phyloP scores from a whole-genome alignment of 2,797 vertebrate genomes.

The Echeneis naucrates region DNA sequence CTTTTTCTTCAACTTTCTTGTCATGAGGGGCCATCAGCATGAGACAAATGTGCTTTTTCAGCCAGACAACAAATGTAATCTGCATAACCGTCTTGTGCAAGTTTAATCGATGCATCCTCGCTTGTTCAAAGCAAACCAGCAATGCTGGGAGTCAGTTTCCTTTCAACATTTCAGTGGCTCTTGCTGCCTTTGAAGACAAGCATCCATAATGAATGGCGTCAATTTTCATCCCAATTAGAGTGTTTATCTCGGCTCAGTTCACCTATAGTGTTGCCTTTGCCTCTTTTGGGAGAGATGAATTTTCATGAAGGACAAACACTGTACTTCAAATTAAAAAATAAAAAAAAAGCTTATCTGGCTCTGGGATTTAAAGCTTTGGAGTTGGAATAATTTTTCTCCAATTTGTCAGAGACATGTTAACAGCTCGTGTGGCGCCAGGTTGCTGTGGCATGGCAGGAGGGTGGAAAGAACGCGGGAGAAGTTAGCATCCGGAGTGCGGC shows the following conservation, averaged over 20 bases:
- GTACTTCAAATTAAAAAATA: slow-evolving; percentile 77
- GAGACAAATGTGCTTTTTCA: slow-evolving; percentile 62
- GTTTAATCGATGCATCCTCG: slow-evolving; percentile 73
- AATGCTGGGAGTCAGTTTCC: slow-evolving; percentile 76
- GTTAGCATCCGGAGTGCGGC: slow-evolving; percentile 15
- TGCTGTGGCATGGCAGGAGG: slow-evolving; percentile 13
- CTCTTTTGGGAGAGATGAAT: slow-evolving; percentile 77
- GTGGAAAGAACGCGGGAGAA: slow-evolving; percentile 35
- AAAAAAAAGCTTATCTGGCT: slow-evolving; percentile 76
- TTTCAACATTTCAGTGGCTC: slow-evolving; percentile 76
- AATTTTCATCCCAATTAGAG: slow-evolving; percentile 84
- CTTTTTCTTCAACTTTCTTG: slow-evolving; percentile 49
- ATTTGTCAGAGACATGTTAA: slow-evolving; percentile 78
- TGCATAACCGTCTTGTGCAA: slow-evolving; percentile 67
- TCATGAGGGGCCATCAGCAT: slow-evolving; percentile 55
- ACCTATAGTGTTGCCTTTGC: slow-evolving; percentile 79
- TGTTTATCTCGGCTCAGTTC: slow-evolving; percentile 84
- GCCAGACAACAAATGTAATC: slow-evolving; percentile 67
- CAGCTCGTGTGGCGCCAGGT: slow-evolving; percentile 53
- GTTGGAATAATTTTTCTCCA: slow-evolving; percentile 74
- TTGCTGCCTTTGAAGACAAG: slow-evolving; percentile 79
- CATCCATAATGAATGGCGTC: slow-evolving; percentile 80
- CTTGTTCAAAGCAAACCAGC: slow-evolving; percentile 73
- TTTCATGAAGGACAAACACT: slow-evolving; percentile 84
- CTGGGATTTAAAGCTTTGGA: slow-evolving; percentile 79